Base-by-base conservation (phyloP, 2,888 invertebrate species). In the Lymantria monacha region DNA sequence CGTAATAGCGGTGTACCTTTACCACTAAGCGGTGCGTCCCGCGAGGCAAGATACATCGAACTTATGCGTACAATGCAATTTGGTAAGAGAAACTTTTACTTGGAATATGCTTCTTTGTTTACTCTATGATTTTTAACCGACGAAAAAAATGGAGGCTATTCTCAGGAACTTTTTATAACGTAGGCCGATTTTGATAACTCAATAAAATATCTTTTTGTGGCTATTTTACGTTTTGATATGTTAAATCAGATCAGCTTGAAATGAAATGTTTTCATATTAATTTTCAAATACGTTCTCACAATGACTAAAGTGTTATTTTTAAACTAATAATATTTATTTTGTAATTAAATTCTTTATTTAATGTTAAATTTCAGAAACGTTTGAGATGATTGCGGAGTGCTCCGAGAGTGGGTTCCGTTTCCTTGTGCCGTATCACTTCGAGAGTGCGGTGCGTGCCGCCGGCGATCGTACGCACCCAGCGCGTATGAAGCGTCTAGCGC, bases 1-100 rank as follows among this genome's bases (percentile, higher is more conserved):
- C 42, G 92, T 86, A 60, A 72, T 75, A 48, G 80, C 72, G 61
- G 86, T 76, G 61, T 83, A 82, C 30, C n/a, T 81, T 84, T 53
- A 57, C 41, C 83, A 50, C 74, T 81, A 46, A 72, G 79, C 53
- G 79, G 80, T 11, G 87, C 84, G 54, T 76, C 85, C 15, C 70
- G 91, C 30, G 91, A 91, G 73, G 83, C 87, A 61, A 92, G 95
- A 48, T 98, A 98, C 87, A 92, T 97, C 61, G 95, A 95, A 72
- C 94, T 97, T 58, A 97, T 98, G 97, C 96, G 96, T 72, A 94
- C 94, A 73, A 89, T 97, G 69, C 98, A 98, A 88, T 98, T 98
- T 83, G 96, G 96, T 96, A 73, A 37, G 69, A 42, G 12, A 9
- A 9, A 22, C 22, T 22, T 3, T 22, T 22, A 5, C 2, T 22